Evolutionary conservation across 1,140 invertebrate genomes (phyloP), one percentile per base, ranked within the genome.

Genomic region (Pomacea maculata): DNA sequence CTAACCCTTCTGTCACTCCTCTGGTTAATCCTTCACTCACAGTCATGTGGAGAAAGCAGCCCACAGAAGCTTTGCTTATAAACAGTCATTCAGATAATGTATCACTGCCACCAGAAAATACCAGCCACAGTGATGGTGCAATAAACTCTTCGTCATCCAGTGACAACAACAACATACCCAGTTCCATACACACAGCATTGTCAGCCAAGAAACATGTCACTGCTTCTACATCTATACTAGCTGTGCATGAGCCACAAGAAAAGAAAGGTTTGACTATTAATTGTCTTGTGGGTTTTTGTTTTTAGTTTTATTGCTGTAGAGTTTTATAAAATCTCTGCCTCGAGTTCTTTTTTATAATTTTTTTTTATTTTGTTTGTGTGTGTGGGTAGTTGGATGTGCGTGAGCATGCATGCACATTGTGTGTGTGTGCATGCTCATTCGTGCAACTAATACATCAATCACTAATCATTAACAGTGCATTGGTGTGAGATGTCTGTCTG

Each of bases 61-160:
- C 57, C 11, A 61, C 57, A 61, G 57, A 11, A 61, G 11, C 57
- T 14, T 61, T 17, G 15, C 15, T 11, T 11, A 8, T 17, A 61
- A 61, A 61, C 57, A 61, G 57, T 61, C 57, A 61, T 61, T 61
- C 57, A 11, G 15, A 14, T 6, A 61, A 61, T 61, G 57, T 61
- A 11, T 61, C 57, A 61, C 57, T 61, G 67, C 45, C 34, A 63
- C 25, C 70, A 19, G 61, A 45, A 45, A 45, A 78, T 12, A 9
- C 19, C 67, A 45, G 45, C 71, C 17, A 75, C 73, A 78, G 82
- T 55, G 79, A 74, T 15, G 74, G 34, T 57, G 83, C 74, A 34
- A 61, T 73, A 55, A 85, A 83, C 67, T 83, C 85, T 12, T 68
- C 64, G 45, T 86, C 84, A 54, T 85, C 83, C n/a, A 83, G 85